phyloP scores from a whole-genome alignment of 2,888 invertebrate genomes.

The Tuta absoluta region DNA sequence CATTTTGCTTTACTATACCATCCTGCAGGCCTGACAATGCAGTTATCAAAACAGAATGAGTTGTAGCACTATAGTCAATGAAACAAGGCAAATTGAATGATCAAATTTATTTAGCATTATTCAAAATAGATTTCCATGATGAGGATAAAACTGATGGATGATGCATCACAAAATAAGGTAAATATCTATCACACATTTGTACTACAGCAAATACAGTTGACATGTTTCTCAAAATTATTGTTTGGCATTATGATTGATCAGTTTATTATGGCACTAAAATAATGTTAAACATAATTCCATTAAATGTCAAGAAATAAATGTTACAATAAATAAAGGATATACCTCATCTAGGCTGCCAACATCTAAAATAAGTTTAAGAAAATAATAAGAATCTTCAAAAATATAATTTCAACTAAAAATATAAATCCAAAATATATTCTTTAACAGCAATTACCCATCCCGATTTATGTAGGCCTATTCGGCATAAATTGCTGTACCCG shows the following conservation, averaged over 20 bases:
- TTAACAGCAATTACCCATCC: no score
- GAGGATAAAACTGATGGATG: conserved; percentile 50
- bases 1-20: no score
- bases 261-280: background rate
- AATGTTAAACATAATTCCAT: background rate
- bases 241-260: background rate
- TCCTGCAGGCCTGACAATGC: no score
- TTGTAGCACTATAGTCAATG: conserved; percentile 21
- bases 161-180: conserved; percentile 31
- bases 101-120: conserved; percentile 63
- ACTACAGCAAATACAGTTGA: conserved; percentile 57
- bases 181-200: conserved; percentile 56
- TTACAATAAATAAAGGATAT: conserved; percentile 32
- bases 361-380: conserved; percentile 19
- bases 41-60: no score
- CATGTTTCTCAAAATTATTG: background rate
- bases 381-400: conserved; percentile 28
- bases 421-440: conserved; percentile 25
- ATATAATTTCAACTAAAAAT: conserved; percentile 24
- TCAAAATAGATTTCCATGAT: conserved; percentile 68
- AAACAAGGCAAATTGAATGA: conserved; percentile 28
- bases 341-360: conserved; percentile 39
- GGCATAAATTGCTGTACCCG: no score
- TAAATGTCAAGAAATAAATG: background rate
- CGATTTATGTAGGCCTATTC: no score